Evolutionary conservation across 2,113 vertebrate species (phyloP).

Genomic region (Xiphophorus maculatus): DNA sequence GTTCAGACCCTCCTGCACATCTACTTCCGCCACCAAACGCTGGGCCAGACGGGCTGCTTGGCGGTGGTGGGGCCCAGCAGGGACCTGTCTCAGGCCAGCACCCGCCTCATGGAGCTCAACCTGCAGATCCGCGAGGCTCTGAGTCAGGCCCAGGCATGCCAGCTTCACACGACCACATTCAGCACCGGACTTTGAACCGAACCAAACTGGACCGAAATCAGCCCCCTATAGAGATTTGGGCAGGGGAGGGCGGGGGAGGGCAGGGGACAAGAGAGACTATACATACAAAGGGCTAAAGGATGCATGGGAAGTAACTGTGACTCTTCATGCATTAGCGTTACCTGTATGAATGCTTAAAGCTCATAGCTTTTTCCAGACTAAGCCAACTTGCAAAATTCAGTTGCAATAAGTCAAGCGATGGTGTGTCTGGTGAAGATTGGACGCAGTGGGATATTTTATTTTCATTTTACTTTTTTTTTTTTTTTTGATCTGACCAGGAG

Average conservation of each 20-base stretch:
- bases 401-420: constrained; percentile 75
- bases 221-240: constrained; percentile 30
- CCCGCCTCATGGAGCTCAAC: constrained; percentile 96
- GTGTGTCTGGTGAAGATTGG: constrained; percentile 51
- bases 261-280: constrained; percentile 65
- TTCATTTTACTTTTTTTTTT: constrained; percentile 13
- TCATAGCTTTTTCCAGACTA: constrained; percentile 67
- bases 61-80: constrained; percentile 92
- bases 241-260: constrained; percentile 19
- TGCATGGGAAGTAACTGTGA: constrained; percentile 73
- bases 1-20: constrained; percentile 94
- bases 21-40: constrained; percentile 96
- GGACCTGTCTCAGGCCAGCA: constrained; percentile 91
- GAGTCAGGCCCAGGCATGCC: constrained; percentile 85
- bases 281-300: constrained; percentile 83
- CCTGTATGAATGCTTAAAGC: constrained; percentile 70
- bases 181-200: constrained; percentile 89
- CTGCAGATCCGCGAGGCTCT: constrained; percentile 95
- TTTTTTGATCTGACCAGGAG: constrained; percentile 42
- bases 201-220: constrained; percentile 54
- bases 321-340: constrained; percentile 60
- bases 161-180: constrained; percentile 70
- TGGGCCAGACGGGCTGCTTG: constrained; percentile 95
- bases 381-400: constrained; percentile 72
- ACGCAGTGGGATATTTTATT: constrained; percentile 63